Conservation (phyloP, 2,113 vertebrate genomes). For the Urocynchramus pylzowi region DNA sequence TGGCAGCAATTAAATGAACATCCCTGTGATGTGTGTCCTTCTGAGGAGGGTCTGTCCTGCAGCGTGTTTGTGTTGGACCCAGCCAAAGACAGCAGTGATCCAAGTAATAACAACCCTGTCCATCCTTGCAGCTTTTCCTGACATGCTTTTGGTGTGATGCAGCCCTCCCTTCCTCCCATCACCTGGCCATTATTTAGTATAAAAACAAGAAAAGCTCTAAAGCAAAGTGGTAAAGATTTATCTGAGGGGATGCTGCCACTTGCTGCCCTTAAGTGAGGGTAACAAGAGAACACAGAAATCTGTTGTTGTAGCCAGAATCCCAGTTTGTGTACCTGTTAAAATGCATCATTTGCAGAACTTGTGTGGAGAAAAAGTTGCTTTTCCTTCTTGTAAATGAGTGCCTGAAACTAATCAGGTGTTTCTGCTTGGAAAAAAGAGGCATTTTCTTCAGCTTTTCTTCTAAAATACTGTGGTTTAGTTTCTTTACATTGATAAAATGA, state of each 20-base stretch:
- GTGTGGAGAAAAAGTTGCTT: not conserved
- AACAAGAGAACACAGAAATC: not conserved
- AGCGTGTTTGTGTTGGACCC: not conserved
- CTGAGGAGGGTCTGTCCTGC: not conserved
- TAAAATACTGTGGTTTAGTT: not conserved
- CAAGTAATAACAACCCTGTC: not conserved
- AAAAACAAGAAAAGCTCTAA: not conserved
- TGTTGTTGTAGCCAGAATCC: not conserved
- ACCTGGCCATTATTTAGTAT: not conserved
- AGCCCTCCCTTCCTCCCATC: not conserved
- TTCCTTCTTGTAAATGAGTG: not conserved
- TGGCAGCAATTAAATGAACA: not conserved
- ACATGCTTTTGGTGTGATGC: not conserved
- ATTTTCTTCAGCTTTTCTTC: not conserved
- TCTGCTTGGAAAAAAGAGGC: not conserved
- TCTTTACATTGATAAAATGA: not conserved
- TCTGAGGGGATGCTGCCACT: not conserved
- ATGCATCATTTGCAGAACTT: not conserved
- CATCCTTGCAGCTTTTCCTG: not conserved
- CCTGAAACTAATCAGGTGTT: not conserved
- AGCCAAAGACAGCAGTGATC: not conserved
- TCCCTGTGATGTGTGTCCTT: not conserved
- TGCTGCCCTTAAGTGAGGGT: not conserved
- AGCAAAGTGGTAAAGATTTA: not conserved
- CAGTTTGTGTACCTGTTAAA: not conserved